Evolutionary conservation across 2,113 vertebrate species (phyloP).

Genomic region (Gymnarchus niloticus): DNA sequence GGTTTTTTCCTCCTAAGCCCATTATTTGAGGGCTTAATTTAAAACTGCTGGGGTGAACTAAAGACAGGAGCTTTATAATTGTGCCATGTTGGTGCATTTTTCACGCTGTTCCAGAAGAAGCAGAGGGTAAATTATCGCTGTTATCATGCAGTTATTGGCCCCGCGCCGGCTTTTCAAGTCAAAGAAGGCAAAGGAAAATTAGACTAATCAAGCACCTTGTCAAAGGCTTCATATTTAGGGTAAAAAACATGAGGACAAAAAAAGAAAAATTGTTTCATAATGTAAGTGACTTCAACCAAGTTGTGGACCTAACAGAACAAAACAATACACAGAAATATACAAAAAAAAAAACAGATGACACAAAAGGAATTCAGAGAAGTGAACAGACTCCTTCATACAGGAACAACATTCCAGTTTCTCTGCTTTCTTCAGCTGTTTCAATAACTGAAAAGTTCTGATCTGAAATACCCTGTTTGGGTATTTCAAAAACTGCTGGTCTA

Average conservation of each 20-base stretch:
- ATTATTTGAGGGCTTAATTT: neutral
- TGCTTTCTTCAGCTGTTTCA: neutral
- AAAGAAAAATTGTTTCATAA: neutral
- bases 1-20: neutral
- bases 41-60: neutral
- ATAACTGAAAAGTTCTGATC: neutral
- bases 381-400: neutral
- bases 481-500: too few species aligned
- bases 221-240: neutral
- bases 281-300: neutral
- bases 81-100: neutral
- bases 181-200: neutral
- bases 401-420: neutral
- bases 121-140: slow-evolving; percentile 8
- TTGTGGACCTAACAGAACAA: neutral
- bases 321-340: neutral
- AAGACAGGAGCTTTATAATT: neutral
- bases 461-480: too few species aligned
- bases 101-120: neutral
- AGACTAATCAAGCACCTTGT: neutral
- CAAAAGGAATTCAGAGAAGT: neutral
- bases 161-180: neutral
- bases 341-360: neutral
- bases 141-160: neutral
- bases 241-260: neutral